Percentiles rank a stretch among this genome's conserved stretches.
These are phyloP conservation scores for Daphoenositta chrysoptera DNA, from an alignment of 2,113 vertebrate species.

Conservation along the genomic window DNA sequence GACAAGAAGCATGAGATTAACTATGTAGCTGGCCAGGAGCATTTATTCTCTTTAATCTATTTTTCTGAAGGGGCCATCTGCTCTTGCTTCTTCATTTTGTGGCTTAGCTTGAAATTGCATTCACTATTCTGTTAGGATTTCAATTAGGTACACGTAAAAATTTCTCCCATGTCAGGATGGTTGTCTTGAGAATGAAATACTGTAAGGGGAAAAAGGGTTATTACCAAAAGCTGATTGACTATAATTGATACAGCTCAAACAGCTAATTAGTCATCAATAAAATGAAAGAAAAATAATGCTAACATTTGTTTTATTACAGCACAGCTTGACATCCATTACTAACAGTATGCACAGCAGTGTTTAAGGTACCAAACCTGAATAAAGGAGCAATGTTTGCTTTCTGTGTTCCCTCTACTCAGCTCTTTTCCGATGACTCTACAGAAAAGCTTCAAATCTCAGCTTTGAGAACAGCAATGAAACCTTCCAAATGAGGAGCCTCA, in stretches of 20 bases:
- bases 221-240: background rate
- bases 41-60: constrained; percentile 39
- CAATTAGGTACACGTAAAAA: background rate
- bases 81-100: constrained; percentile 25
- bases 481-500: background rate
- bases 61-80: constrained; percentile 49
- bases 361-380: background rate
- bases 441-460: background rate
- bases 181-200: background rate
- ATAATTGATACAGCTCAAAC: background rate
- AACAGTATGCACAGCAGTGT: background rate
- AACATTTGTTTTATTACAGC: background rate
- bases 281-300: background rate
- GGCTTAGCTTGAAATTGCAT: background rate
- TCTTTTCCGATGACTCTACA: background rate
- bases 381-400: background rate
- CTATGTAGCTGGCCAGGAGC: background rate
- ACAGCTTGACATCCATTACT: background rate
- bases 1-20: constrained; percentile 16
- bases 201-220: background rate
- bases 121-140: background rate
- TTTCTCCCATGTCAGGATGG: background rate
- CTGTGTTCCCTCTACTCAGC: background rate
- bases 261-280: constrained; percentile 8
- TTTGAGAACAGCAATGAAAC: background rate